These are phyloP conservation scores for Corythoichthys haematopterus DNA, from an alignment of 2,113 vertebrate genomes.

Conservation along the genomic window DNA sequence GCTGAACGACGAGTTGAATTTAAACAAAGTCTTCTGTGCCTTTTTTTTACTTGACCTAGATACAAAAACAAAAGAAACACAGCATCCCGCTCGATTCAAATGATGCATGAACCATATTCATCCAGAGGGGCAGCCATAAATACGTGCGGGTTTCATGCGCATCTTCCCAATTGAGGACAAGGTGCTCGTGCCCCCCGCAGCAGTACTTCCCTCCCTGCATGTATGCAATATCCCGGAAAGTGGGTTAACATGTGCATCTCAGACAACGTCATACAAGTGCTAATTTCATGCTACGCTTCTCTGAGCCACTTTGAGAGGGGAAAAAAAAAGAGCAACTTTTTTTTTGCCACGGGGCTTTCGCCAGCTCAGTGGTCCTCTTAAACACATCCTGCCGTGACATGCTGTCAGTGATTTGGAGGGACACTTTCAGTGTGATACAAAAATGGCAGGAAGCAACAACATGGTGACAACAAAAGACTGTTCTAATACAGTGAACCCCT, in stretches of 20 bases:
- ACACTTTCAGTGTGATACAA: neutral
- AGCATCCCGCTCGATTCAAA: conserved; percentile 23
- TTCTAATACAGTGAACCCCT: neutral
- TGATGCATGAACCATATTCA: conserved; percentile 41
- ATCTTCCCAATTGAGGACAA: conserved; percentile 40
- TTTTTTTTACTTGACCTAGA: conserved; percentile 46
- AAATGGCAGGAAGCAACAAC: neutral
- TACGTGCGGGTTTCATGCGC: conserved; percentile 33
- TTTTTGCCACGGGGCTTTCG: conserved; percentile 23
- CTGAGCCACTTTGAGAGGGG: neutral
- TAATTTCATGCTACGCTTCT: conserved; percentile 48
- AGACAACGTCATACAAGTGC: conserved; percentile 41
- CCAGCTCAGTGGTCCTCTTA: conserved; percentile 51
- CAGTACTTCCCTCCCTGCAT: conserved; percentile 9
- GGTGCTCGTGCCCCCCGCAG: conserved; percentile 18
- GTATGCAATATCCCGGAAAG: conserved; percentile 24
- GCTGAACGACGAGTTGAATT: neutral
- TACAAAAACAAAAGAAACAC: conserved; percentile 15
- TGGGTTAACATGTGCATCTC: conserved; percentile 56
- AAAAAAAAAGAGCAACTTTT: conserved; percentile 20
- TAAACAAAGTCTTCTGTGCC: neutral
- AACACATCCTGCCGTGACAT: conserved; percentile 47
- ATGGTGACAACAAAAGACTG: neutral
- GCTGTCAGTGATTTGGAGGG: neutral
- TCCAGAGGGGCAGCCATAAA: conserved; percentile 44